Conservation (phyloP, 2,888 invertebrate species). For the Dryomyza anilis region DNA sequence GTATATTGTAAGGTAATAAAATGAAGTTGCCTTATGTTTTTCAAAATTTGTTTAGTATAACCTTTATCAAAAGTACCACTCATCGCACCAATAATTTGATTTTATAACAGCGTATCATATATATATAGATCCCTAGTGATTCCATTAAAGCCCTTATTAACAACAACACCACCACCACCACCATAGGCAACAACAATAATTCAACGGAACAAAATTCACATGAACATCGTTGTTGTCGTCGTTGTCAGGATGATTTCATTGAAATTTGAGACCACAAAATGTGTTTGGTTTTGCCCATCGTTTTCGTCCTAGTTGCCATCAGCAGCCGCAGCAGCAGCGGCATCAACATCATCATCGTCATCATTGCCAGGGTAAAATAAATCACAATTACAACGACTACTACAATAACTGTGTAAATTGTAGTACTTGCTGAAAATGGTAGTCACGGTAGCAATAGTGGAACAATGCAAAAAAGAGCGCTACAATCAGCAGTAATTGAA, state of each 20-base stretch:
- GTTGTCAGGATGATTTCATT: conserved; percentile 53
- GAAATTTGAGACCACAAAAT: conserved; percentile 52
- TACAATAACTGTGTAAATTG: conserved; percentile 19
- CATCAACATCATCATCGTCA: conserved; percentile 36
- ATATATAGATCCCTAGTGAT: no score
- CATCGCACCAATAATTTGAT: no score
- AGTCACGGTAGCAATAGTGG: conserved; percentile 23
- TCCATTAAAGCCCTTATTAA: background rate
- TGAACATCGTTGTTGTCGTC: conserved; percentile 28
- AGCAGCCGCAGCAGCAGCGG: conserved; percentile 7
- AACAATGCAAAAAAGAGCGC: no score
- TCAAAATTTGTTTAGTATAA: no score
- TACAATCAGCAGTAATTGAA: no score
- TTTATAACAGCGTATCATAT: no score
- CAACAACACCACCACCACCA: background rate
- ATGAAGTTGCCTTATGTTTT: no score
- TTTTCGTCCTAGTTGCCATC: conserved; percentile 2
- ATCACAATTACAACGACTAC: conserved; percentile 47
- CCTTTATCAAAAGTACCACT: no score
- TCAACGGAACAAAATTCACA: conserved; percentile 2
- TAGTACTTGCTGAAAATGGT: conserved; percentile 19
- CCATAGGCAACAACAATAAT: background rate
- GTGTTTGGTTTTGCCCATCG: conserved; percentile 29
- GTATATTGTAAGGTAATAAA: no score
- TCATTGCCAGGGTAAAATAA: conserved; percentile 38